Evolutionary conservation across 2,888 invertebrate genomes (phyloP), one percentile per base, ranked within the genome.

Genomic region (Athalia cordata): DNA sequence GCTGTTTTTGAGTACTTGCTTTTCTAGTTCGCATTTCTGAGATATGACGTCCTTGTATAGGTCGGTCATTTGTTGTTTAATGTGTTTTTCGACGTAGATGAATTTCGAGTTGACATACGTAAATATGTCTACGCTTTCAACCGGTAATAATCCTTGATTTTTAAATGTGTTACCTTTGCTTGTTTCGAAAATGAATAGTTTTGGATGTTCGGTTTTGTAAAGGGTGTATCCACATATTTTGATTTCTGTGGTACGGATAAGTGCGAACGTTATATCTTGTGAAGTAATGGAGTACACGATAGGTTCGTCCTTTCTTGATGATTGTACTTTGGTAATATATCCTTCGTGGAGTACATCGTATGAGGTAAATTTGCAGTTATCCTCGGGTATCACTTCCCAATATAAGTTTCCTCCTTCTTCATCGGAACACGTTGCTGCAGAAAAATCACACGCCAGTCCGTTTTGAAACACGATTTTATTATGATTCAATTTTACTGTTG

Each of bases 331-430:
- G n/a, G n/a, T n/a, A n/a, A n/a, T n/a, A n/a, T n/a, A n/a, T n/a
- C n/a, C n/a, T n/a, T n/a, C n/a, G n/a, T 83, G 83, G 3, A 84
- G 43, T n/a, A 81, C 62, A 15, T 70, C 81, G 65, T 83, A 85
- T 8, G 65, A 49, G 4, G 79, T 9, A 1, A 81, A 78, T 7
- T 77, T 67, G 55, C 81, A 81, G 0, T 66, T 49, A 11, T 78
- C 67, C 0, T 49, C 13, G 0, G 78, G 76, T n/a, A 74, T 7
- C 1, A 13, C 45, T 0, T 77, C 61, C 80, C 80, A 81, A 67
- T 77, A 83, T 1, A 79, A 61, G 6, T 80, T 13, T n/a, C 80
- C 81, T 13, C 79, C 79, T 29, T 82, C 80, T 6, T 15, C 59
- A 61, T 81, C 81, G 0, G 80, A 61, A 47, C 82, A 83, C 3